phyloP scores from a whole-genome alignment of 2,797 vertebrate genomes.

The Nothura maculosa region DNA sequence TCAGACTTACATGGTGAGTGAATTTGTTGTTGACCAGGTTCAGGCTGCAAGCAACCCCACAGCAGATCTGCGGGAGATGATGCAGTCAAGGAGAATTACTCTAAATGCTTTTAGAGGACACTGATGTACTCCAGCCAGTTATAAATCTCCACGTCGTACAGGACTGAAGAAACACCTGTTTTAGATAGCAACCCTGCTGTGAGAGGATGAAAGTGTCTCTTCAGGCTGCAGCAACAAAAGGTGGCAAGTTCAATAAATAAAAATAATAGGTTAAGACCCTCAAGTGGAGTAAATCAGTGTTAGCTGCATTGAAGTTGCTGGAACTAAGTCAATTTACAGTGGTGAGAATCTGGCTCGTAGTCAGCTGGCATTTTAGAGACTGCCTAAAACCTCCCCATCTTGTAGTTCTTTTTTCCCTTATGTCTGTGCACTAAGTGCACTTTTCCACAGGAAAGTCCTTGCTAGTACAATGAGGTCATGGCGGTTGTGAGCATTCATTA shows the following conservation, averaged over 20 bases:
- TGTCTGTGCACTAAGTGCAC: neutral
- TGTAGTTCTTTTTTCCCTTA: constrained; percentile 26
- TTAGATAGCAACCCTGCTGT: constrained; percentile 32
- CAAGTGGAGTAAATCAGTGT: constrained; percentile 48
- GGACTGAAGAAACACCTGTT: constrained; percentile 45
- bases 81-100: neutral
- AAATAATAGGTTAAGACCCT: constrained; percentile 46
- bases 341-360: constrained; percentile 52
- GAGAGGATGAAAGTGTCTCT: constrained; percentile 28
- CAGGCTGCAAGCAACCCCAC: neutral
- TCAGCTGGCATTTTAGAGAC: constrained; percentile 51
- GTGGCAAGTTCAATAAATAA: constrained; percentile 67
- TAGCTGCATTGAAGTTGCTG: constrained; percentile 46
- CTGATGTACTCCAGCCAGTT: neutral
- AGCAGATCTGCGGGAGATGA: neutral
- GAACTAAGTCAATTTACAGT: constrained; percentile 54
- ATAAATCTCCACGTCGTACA: constrained; percentile 20
- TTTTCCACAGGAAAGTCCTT: neutral
- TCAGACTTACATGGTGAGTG: neutral
- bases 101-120: constrained; percentile 2
- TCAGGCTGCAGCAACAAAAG: constrained; percentile 39
- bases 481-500: constrained; percentile 13
- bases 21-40: neutral
- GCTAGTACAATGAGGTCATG: constrained; percentile 44
- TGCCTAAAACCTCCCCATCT: constrained; percentile 37